Conservation (phyloP, 2,797 vertebrate species). For the Sarcophilus harrisii region DNA sequence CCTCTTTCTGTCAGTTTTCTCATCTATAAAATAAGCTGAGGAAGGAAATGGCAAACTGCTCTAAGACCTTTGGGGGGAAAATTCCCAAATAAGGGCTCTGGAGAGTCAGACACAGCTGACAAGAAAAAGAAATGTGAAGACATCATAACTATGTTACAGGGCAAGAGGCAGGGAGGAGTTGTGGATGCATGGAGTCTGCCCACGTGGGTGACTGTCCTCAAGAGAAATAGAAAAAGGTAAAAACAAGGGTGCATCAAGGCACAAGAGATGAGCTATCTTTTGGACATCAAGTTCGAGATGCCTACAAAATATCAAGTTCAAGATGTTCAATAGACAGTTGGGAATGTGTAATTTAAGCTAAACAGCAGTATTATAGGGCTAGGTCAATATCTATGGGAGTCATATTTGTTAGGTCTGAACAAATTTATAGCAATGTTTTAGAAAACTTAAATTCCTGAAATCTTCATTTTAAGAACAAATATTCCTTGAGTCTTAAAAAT, state of each 20-base stretch:
- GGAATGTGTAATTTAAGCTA: background rate
- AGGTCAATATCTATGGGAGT: background rate
- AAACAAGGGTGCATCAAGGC: background rate
- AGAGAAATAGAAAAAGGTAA: background rate
- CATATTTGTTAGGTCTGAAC: background rate
- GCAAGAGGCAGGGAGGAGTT: background rate
- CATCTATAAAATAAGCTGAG: background rate
- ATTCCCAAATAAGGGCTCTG: background rate
- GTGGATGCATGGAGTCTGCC: too few relatives aligned
- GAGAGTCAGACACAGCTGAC: background rate
- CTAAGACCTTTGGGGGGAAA: background rate
- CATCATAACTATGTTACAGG: background rate
- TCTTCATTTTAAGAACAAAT: constrained; percentile 53
- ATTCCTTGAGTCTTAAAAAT: constrained; percentile 29
- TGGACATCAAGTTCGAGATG: background rate
- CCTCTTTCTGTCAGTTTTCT: background rate
- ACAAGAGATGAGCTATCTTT: background rate
- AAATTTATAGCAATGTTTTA: constrained; percentile 8
- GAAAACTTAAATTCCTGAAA: constrained; percentile 24
- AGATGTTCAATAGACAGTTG: background rate
- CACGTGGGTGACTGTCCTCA: background rate
- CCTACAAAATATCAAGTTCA: background rate
- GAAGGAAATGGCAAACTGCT: background rate
- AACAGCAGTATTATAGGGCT: background rate
- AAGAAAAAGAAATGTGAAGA: background rate